Evolutionary conservation across 2,888 invertebrate species (phyloP).

Genomic region (Eupithecia pulchellata): DNA sequence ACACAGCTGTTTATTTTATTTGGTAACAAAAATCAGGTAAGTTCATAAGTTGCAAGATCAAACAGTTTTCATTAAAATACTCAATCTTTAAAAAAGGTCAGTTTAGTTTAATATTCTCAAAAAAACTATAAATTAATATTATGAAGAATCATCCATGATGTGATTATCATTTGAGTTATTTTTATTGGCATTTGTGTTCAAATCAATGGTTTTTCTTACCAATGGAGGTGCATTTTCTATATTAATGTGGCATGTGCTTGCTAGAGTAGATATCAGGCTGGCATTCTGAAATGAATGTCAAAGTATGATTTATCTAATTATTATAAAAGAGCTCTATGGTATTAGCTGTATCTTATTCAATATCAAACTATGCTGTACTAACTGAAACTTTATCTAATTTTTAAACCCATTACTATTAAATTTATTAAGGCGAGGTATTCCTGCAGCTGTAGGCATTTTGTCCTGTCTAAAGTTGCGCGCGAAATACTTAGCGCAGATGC

Average conservation of each 20-base stretch:
- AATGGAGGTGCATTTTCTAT: conserved; percentile 60
- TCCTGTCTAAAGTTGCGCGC: too few relatives aligned
- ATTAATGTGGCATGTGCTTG: conserved; percentile 61
- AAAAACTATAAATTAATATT: not conserved
- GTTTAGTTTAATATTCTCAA: not conserved
- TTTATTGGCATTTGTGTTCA: conserved; percentile 49
- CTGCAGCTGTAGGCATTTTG: too few relatives aligned
- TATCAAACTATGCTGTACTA: too few relatives aligned
- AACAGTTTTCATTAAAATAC: not conserved
- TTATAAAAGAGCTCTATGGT: too few relatives aligned
- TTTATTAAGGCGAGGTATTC: too few relatives aligned
- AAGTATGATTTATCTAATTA: too few relatives aligned
- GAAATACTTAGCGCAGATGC: too few relatives aligned
- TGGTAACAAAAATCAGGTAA: not conserved
- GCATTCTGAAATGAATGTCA: conserved; percentile 71
- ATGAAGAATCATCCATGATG: conserved; percentile 60
- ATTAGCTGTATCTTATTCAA: too few relatives aligned
- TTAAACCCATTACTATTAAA: too few relatives aligned
- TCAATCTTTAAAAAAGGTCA: not conserved
- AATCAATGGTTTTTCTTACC: conserved; percentile 53
- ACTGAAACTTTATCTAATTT: too few relatives aligned
- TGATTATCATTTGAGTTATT: conserved; percentile 55
- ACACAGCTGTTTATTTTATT: not conserved
- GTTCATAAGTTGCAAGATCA: not conserved
- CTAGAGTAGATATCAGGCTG: conserved; percentile 57